These are phyloP conservation scores for Petrocephalus zakoni DNA, from an alignment of 2,113 vertebrate genomes.

Conservation along the genomic window DNA sequence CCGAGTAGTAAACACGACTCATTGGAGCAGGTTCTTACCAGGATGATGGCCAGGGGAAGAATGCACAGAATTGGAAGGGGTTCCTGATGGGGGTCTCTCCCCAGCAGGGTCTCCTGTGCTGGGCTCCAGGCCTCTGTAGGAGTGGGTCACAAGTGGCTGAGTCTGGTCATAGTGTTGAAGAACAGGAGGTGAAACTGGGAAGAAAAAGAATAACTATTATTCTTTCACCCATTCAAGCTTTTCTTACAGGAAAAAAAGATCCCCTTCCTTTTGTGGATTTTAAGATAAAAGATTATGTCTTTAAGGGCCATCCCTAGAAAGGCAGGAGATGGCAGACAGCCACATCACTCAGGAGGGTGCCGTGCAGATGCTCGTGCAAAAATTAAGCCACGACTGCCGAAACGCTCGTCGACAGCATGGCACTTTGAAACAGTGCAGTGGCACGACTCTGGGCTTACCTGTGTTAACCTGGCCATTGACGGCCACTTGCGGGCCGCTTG, in stretches of 20 bases:
- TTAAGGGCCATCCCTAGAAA: not conserved
- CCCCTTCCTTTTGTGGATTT: not conserved
- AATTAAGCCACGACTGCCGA: not conserved
- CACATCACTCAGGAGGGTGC: not conserved
- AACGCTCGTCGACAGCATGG: not conserved
- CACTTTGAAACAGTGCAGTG: not conserved
- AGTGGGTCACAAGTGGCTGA: slow-evolving; percentile 36
- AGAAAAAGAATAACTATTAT: not conserved
- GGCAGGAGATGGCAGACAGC: not conserved
- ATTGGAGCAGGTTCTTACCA: slow-evolving; percentile 39
- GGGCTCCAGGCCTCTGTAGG: slow-evolving; percentile 32
- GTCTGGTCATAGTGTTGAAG: slow-evolving; percentile 49
- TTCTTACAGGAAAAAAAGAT: not conserved
- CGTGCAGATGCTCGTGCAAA: not conserved
- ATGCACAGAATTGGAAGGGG: slow-evolving; percentile 53
- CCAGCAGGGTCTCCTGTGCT: slow-evolving; percentile 24
- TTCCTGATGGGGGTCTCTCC: slow-evolving; percentile 45
- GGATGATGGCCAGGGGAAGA: slow-evolving; percentile 58
- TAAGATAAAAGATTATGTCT: not conserved
- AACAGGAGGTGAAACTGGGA: slow-evolving; percentile 32
- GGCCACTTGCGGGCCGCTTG: slow-evolving; percentile 33
- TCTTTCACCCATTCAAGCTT: too few relatives aligned
- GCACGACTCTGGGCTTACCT: slow-evolving; percentile 39
- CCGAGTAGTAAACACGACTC: not conserved
- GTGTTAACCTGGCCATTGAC: slow-evolving; percentile 59